These are phyloP conservation scores for Suricata suricatta DNA, from an alignment of 2,113 vertebrate species.

Conservation along the genomic window DNA sequence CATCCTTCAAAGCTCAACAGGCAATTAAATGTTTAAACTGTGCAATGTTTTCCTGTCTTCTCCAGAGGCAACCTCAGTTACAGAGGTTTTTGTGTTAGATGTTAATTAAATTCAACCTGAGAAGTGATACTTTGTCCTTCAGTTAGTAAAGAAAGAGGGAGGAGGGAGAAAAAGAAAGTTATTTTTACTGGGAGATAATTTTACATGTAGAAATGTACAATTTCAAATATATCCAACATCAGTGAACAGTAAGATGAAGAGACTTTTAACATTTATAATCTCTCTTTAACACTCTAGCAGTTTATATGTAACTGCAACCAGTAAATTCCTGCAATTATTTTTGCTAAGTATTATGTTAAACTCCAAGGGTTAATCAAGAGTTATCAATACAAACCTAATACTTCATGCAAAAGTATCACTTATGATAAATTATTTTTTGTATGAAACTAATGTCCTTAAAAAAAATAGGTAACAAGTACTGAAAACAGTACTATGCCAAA, in stretches of 20 bases:
- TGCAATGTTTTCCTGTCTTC: not conserved
- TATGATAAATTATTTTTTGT: constrained; percentile 27
- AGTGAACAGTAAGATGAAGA: constrained; percentile 29
- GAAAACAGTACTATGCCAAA: not conserved
- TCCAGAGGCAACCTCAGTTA: not conserved
- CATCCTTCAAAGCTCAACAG: not conserved
- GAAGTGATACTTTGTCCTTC: not conserved
- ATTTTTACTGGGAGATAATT: not conserved
- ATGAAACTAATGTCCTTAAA: constrained; percentile 49
- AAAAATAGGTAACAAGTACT: constrained; percentile 1
- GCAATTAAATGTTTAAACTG: not conserved
- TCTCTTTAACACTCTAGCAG: not conserved
- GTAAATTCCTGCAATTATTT: constrained; percentile 26
- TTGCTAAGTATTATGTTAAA: constrained; percentile 50
- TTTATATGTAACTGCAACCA: not conserved
- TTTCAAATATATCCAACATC: not conserved
- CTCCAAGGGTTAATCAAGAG: not conserved
- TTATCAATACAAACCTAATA: not conserved
- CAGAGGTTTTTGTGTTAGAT: not conserved
- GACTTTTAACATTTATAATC: constrained; percentile 13
- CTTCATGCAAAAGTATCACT: constrained; percentile 38
- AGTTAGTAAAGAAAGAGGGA: not conserved
- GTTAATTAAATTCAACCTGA: constrained; percentile 20
- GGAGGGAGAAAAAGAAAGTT: not conserved
- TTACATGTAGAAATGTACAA: not conserved